phyloP scores from a whole-genome alignment of 1,140 invertebrate species.

The Holcopasites calliopsidis region DNA sequence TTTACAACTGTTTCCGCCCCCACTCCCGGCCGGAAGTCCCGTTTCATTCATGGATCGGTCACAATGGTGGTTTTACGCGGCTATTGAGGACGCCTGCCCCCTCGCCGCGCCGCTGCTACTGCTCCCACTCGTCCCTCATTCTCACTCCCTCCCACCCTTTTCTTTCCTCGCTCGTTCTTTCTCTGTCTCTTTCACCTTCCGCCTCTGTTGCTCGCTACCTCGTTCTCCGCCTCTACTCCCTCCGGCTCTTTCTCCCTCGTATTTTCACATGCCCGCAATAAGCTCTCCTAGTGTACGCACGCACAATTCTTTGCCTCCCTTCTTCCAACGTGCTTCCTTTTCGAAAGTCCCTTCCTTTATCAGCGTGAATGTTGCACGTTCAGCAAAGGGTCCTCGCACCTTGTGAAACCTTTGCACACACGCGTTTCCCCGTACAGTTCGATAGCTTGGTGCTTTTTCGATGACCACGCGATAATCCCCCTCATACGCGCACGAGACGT shows the following conservation, averaged over 20 bases:
- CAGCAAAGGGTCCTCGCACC: neutral
- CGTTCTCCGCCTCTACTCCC: neutral
- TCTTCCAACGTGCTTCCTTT: neutral
- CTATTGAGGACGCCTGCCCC: conserved; percentile 72
- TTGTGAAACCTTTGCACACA: neutral
- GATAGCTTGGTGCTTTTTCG: neutral
- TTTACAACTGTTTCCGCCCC: conserved; percentile 76
- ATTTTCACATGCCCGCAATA: neutral
- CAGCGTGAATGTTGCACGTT: conserved; percentile 13
- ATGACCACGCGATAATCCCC: neutral
- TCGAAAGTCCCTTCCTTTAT: neutral
- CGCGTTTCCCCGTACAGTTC: neutral
- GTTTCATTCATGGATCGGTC: conserved; percentile 77
- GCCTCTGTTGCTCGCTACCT: neutral
- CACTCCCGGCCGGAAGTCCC: conserved; percentile 75
- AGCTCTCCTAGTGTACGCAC: neutral
- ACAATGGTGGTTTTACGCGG: conserved; percentile 77
- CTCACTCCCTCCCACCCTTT: neutral
- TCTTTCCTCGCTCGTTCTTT: neutral
- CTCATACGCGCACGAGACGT: no score
- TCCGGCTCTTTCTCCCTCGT: neutral
- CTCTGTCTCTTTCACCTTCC: neutral
- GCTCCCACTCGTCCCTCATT: conserved; percentile 26
- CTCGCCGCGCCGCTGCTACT: conserved; percentile 58
- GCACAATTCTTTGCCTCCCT: conserved; percentile 15